Evolutionary conservation across 2,888 invertebrate genomes (phyloP).

Genomic region (Patella depressa): DNA sequence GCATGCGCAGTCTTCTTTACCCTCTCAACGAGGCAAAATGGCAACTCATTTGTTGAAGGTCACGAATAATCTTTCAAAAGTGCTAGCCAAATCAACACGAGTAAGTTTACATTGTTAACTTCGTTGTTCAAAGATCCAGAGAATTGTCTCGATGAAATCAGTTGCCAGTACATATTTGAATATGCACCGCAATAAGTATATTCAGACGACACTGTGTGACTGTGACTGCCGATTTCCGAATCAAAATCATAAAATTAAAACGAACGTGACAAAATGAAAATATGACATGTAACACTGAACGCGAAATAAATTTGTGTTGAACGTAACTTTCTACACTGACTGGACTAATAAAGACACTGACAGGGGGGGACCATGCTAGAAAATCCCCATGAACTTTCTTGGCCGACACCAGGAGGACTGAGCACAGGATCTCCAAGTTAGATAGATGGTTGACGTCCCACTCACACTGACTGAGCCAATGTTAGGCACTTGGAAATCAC

Average conservation of each 20-base stretch:
- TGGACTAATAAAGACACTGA: not conserved
- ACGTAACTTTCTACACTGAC: not conserved
- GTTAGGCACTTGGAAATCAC: too few species aligned
- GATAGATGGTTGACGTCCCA: too few species aligned
- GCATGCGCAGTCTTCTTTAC: slow-evolving; percentile 36
- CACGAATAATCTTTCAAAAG: slow-evolving; percentile 43
- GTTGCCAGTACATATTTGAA: not conserved
- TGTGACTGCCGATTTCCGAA: too few species aligned
- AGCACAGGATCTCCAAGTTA: too few species aligned
- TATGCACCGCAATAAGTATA: not conserved
- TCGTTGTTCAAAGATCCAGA: not conserved
- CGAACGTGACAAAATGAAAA: too few species aligned
- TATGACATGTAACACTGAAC: too few species aligned
- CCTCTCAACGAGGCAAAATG: slow-evolving; percentile 47
- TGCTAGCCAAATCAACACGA: slow-evolving; percentile 37
- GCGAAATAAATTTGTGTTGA: not conserved
- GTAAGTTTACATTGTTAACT: slow-evolving; percentile 26
- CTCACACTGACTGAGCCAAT: too few species aligned
- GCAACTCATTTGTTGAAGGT: slow-evolving; percentile 59
- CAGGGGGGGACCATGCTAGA: too few species aligned
- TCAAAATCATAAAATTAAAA: too few species aligned
- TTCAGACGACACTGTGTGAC: not conserved
- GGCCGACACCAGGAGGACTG: too few species aligned
- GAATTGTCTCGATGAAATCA: not conserved
- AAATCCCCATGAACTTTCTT: too few species aligned